Evolutionary conservation across 2,113 vertebrate species (phyloP).

Genomic region (Varanus komodoensis): DNA sequence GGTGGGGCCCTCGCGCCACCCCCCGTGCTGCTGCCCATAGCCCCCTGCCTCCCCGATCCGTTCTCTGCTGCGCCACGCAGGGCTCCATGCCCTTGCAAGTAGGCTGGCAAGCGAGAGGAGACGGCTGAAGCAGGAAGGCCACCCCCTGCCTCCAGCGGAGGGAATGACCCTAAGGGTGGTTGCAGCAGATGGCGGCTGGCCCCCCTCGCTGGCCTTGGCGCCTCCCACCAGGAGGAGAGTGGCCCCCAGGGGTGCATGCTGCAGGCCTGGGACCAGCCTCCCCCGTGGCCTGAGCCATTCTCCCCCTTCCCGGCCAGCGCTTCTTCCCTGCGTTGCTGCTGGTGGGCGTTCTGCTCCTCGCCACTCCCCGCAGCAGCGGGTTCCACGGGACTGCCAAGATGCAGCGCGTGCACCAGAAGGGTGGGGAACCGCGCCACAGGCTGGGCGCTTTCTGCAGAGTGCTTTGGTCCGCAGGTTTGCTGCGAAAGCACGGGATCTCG

Average conservation of each 20-base stretch:
- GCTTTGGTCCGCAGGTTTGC: background rate
- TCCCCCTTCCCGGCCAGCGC: too few relatives aligned
- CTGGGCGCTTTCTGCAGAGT: background rate
- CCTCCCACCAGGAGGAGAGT: background rate
- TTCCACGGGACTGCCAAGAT: background rate
- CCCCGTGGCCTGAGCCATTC: too few relatives aligned
- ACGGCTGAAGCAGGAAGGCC: slow-evolving; percentile 32
- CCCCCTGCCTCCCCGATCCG: background rate
- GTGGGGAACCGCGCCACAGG: too few relatives aligned
- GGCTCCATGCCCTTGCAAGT: slow-evolving; percentile 6
- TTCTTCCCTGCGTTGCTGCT: background rate
- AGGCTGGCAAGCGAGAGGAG: slow-evolving; percentile 11
- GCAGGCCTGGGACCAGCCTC: background rate
- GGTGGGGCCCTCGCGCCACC: too few relatives aligned
- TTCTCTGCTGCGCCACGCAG: background rate
- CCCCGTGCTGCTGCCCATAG: too few relatives aligned
- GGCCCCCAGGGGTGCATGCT: background rate
- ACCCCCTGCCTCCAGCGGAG: slow-evolving; percentile 36
- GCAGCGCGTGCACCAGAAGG: too few relatives aligned
- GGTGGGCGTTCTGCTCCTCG: background rate
- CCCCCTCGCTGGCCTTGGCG: background rate
- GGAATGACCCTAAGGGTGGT: slow-evolving; percentile 28
- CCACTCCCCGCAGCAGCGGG: background rate
- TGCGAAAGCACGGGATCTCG: background rate
- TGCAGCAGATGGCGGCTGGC: slow-evolving; percentile 33